Evolutionary conservation across 1,140 invertebrate species (phyloP).

Genomic region (Hycleus phaleratus): DNA sequence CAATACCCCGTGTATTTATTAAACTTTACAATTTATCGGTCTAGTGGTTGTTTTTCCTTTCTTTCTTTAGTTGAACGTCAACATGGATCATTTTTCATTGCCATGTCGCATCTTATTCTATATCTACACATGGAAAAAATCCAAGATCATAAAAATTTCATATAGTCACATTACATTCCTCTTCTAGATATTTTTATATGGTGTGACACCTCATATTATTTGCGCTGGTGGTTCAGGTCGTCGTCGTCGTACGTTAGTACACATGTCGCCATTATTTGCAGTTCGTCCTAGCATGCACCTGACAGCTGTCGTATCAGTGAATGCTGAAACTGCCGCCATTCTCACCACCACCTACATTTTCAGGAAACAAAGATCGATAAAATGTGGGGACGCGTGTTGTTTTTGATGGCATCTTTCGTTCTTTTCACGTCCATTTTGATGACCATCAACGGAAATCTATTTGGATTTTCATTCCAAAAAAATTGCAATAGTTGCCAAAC

Average conservation of each 20-base stretch:
- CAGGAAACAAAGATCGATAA: constrained; percentile 21
- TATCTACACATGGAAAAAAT: constrained; percentile 24
- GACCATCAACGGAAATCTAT: constrained; percentile 7
- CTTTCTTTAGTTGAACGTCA: background rate
- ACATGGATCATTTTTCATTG: constrained; percentile 14
- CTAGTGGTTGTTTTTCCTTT: too few species aligned
- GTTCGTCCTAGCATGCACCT: constrained; percentile 33
- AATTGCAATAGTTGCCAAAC: too few species aligned
- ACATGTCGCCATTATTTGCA: constrained; percentile 41
- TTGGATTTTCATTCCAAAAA: background rate
- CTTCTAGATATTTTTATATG: constrained; percentile 35
- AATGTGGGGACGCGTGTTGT: constrained; percentile 16
- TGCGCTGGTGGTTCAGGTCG: constrained; percentile 23
- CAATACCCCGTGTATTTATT: too few species aligned
- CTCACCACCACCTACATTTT: constrained; percentile 15
- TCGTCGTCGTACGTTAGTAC: constrained; percentile 24
- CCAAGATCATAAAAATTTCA: constrained; percentile 38
- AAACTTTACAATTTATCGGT: too few species aligned
- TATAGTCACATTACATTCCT: constrained; percentile 35
- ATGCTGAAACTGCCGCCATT: constrained; percentile 31
- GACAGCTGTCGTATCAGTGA: constrained; percentile 40
- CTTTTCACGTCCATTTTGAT: constrained; percentile 6
- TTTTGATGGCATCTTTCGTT: constrained; percentile 14
- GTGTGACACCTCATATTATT: constrained; percentile 39
- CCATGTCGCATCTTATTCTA: background rate